Percentiles rank a stretch among this genome's conserved stretches.
These are phyloP conservation scores for Amblyjoppa proteus DNA, from an alignment of 2,888 invertebrate genomes.

Conservation along the genomic window DNA sequence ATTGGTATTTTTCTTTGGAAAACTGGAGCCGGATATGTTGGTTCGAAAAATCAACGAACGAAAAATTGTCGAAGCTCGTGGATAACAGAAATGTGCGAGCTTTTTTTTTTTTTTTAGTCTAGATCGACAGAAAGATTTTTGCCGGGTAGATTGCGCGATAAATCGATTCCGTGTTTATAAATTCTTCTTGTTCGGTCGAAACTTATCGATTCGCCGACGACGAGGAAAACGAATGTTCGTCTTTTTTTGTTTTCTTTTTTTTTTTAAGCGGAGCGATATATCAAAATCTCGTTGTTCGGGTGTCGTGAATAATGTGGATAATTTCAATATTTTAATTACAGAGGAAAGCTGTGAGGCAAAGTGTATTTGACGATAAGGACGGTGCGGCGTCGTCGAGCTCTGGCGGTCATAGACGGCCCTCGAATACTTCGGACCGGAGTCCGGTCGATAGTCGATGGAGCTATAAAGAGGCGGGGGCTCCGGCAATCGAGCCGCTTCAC, in stretches of 20 bases:
- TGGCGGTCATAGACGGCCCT: background rate
- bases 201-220: no score
- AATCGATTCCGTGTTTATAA: no score
- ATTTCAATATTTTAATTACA: constrained; percentile 62
- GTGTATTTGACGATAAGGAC: background rate
- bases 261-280: background rate
- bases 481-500: background rate
- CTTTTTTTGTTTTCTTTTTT: constrained; percentile 1
- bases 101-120: no score
- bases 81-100: no score
- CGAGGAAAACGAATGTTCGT: no score
- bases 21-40: no score
- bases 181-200: no score
- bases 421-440: constrained; percentile 7
- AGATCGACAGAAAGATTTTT: no score
- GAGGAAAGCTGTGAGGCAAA: constrained; percentile 2
- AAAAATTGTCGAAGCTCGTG: no score
- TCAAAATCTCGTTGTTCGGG: background rate
- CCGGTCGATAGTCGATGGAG: background rate
- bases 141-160: no score
- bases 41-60: no score
- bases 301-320: constrained; percentile 43
- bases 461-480: background rate
- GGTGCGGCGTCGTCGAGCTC: background rate
- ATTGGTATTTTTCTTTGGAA: no score